A percentile compares a stretch with the other conserved stretches of the same genome.
phyloP scores from a whole-genome alignment of 2,888 invertebrate genomes.

The Listrodromus nycthemerus region DNA sequence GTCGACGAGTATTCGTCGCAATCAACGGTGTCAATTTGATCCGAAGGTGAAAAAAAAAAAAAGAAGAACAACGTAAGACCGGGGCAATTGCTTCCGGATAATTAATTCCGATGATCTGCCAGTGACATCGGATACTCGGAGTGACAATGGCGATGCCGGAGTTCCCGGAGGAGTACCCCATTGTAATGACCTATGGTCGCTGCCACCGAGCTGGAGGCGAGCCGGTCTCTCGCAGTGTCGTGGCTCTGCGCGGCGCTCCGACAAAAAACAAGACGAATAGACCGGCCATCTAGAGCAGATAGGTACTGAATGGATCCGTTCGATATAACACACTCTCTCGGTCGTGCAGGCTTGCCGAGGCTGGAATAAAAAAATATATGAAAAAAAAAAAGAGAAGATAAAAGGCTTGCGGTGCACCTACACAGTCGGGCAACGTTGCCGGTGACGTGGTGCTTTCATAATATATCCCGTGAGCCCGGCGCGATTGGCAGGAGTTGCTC shows the following conservation, averaged over 20 bases:
- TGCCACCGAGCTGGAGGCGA: conserved; percentile 46
- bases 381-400: conserved; percentile 22
- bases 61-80: conserved; percentile 23
- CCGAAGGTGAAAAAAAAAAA: neutral
- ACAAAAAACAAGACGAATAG: conserved; percentile 81
- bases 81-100: conserved; percentile 61
- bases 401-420: conserved; percentile 34
- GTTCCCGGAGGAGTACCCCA: conserved; percentile 69
- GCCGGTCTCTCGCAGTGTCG: conserved; percentile 27
- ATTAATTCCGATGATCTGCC: conserved; percentile 77
- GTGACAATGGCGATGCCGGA: conserved; percentile 73
- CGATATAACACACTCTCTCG: conserved; percentile 68
- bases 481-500: conserved; percentile 51
- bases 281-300: conserved; percentile 79
- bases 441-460: conserved; percentile 61
- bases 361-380: conserved; percentile 8
- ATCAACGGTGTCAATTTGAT: neutral
- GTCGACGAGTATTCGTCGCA: neutral
- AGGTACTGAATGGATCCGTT: conserved; percentile 76
- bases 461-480: conserved; percentile 33
- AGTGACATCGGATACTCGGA: conserved; percentile 74
- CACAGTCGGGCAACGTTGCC: conserved; percentile 36
- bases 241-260: conserved; percentile 45
- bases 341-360: conserved; percentile 27
- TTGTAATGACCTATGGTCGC: conserved; percentile 71